Conservation (phyloP, 2,797 vertebrate genomes). For the Oreonectes daqikongensis region DNA sequence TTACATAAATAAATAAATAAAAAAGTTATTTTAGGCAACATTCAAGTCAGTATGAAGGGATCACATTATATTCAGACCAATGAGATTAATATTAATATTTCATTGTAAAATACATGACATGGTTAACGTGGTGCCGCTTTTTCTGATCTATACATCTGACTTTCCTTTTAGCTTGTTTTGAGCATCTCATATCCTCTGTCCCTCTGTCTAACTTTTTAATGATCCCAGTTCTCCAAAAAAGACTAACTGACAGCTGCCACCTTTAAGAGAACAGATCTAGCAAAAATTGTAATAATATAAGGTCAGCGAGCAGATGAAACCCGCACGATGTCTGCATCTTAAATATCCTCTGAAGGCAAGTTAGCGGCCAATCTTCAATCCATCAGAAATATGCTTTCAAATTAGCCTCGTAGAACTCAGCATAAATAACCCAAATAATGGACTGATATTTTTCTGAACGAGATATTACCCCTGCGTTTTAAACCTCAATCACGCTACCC, state of each 20-base stretch:
- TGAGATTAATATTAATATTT: no score
- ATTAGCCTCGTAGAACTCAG: neutral
- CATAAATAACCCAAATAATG: conserved; percentile 1
- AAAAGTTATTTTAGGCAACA: neutral
- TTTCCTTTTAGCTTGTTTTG: no score
- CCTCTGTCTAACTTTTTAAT: conserved; percentile 30
- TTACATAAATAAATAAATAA: neutral
- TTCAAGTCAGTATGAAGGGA: neutral
- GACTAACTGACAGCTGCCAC: conserved; percentile 56
- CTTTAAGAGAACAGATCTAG: conserved; percentile 48
- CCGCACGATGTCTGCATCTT: conserved; percentile 54
- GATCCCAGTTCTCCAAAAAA: conserved; percentile 44
- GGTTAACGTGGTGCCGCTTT: no score
- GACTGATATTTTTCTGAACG: neutral
- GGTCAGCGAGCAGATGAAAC: conserved; percentile 58
- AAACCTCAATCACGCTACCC: neutral
- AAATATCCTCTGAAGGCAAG: conserved; percentile 46
- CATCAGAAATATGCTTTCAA: neutral
- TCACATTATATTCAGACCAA: neutral
- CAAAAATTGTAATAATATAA: conserved; percentile 52
- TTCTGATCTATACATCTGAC: no score
- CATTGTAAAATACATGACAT: no score
- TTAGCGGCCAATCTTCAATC: neutral
- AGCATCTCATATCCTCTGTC: no score
- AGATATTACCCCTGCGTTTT: conserved; percentile 11